Percentiles rank a stretch among this genome's conserved stretches.
Evolutionary conservation across 1,140 invertebrate species (phyloP).

Genomic region (Trachymyrmex septentrionalis): DNA sequence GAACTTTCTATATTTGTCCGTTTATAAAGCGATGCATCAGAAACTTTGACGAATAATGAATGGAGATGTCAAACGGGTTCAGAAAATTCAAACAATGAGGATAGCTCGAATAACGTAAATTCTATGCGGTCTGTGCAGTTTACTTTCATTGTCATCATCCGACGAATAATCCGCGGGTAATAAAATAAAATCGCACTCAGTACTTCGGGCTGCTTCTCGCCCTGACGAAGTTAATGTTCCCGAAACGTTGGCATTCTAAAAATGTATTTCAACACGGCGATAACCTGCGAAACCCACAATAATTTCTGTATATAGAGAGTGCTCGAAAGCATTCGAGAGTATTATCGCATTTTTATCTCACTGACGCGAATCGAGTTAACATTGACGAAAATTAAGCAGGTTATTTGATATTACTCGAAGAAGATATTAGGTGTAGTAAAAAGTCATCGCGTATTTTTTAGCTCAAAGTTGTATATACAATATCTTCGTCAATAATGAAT

Average conservation of each 20-base stretch:
- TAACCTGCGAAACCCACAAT: no score
- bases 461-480: no score
- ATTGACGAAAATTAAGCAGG: background rate
- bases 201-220: no score
- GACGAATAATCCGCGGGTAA: background rate
- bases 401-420: background rate
- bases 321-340: no score
- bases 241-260: no score
- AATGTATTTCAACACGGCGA: no score
- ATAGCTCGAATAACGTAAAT: background rate
- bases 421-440: no score
- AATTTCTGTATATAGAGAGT: no score
- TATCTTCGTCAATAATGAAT: no score
- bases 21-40: background rate
- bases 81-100: conserved; percentile 8
- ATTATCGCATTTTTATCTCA: background rate
- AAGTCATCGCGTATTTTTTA: no score
- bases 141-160: background rate
- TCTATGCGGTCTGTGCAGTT: background rate
- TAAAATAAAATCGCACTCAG: background rate
- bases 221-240: no score
- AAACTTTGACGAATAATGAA: background rate
- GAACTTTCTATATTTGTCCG: conserved; percentile 11
- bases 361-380: background rate
- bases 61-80: background rate